Conservation (phyloP, 2,797 vertebrate species). For the Clarias laeviceps region DNA sequence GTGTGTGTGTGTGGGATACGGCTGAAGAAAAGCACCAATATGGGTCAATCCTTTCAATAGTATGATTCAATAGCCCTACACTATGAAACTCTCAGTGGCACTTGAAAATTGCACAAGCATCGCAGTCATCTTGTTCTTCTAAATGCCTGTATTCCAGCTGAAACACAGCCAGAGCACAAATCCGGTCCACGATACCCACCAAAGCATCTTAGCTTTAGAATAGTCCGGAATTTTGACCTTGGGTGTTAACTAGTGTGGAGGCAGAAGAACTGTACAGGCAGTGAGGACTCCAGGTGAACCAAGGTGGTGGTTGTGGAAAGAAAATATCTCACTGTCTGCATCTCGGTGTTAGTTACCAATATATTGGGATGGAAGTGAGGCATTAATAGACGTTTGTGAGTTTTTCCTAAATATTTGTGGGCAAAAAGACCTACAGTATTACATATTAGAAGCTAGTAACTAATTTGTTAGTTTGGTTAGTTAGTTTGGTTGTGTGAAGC, state of each 20-base stretch:
- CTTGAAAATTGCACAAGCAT: slow-evolving; percentile 11
- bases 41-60: slow-evolving; percentile 19
- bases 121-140: background rate
- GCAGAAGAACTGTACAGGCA: background rate
- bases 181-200: background rate
- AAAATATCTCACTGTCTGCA: background rate
- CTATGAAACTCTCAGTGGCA: background rate
- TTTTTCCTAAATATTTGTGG: background rate
- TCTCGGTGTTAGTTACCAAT: background rate
- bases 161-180: slow-evolving; percentile 9
- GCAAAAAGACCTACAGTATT: background rate
- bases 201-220: background rate
- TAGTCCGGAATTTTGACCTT: slow-evolving; percentile 6
- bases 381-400: background rate
- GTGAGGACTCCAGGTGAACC: background rate
- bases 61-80: background rate
- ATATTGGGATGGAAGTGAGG: background rate
- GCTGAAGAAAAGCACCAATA: background rate
- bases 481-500: background rate
- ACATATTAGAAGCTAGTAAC: background rate
- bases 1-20: background rate
- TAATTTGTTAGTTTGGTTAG: background rate
- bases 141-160: background rate
- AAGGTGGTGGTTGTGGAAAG: background rate
- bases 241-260: background rate